Evolutionary conservation across 2,888 invertebrate species (phyloP).

Genomic region (Pseudanteris insignis): DNA sequence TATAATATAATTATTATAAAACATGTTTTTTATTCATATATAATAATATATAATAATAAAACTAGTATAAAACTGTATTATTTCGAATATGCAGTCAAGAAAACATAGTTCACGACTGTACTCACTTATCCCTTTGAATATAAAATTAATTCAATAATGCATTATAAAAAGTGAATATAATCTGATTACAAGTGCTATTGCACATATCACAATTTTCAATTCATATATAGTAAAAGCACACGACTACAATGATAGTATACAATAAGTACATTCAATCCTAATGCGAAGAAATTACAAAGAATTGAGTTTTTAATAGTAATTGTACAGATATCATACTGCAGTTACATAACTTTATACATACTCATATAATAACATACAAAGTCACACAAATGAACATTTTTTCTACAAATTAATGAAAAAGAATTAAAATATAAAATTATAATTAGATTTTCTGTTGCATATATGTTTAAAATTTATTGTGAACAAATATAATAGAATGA

Average conservation of each 20-base stretch:
- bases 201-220: constrained; percentile 46
- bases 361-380: too few relatives aligned
- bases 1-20: constrained; percentile 38
- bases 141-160: neutral
- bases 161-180: constrained; percentile 37
- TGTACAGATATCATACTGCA: too few relatives aligned
- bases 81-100: constrained; percentile 49
- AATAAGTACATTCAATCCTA: constrained; percentile 25
- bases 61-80: constrained; percentile 50
- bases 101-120: constrained; percentile 43
- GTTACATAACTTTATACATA: too few relatives aligned
- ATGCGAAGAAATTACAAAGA: neutral
- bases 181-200: constrained; percentile 45
- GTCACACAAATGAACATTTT: too few relatives aligned
- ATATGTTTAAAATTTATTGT: too few relatives aligned
- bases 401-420: too few relatives aligned
- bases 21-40: constrained; percentile 58
- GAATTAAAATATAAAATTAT: too few relatives aligned
- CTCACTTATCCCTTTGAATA: constrained; percentile 34
- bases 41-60: constrained; percentile 53
- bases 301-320: too few relatives aligned
- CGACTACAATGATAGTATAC: constrained; percentile 33
- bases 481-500: too few relatives aligned
- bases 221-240: constrained; percentile 29
- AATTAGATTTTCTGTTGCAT: too few relatives aligned